Conservation (phyloP, 2,797 vertebrate genomes). For the Galago senegalensis region DNA sequence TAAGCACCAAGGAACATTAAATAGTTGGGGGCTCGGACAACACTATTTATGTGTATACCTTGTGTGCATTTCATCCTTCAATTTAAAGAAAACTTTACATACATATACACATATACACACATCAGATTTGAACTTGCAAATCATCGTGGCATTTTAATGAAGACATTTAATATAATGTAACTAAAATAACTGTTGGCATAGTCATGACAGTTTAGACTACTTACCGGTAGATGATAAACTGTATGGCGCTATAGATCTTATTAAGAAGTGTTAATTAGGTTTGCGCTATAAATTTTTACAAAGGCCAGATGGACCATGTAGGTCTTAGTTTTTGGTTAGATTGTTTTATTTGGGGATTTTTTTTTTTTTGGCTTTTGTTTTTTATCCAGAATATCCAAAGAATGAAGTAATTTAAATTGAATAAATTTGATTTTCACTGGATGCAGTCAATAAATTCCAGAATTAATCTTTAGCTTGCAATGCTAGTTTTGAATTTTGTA, state of each 20-base stretch:
- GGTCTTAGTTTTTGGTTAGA: not conserved
- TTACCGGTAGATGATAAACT: not conserved
- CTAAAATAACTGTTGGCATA: not conserved
- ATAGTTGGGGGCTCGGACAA: not conserved
- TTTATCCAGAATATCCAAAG: slow-evolving; percentile 4
- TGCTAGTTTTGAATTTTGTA: slow-evolving; percentile 50
- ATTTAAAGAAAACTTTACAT: not conserved
- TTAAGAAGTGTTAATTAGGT: not conserved
- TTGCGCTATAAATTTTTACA: not conserved
- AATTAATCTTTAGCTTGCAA: slow-evolving; percentile 37
- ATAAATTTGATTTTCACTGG: slow-evolving; percentile 50
- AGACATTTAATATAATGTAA: not conserved
- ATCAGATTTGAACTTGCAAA: not conserved
- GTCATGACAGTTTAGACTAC: not conserved
- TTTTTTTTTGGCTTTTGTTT: not conserved
- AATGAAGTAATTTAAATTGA: slow-evolving; percentile 17
- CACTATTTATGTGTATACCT: not conserved
- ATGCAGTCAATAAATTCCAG: not conserved
- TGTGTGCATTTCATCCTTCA: not conserved
- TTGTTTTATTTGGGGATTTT: not conserved
- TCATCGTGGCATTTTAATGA: not conserved
- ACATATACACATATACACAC: not conserved
- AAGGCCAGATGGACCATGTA: not conserved
- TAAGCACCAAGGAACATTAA: not conserved
- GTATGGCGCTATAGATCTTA: not conserved